phyloP scores from a whole-genome alignment of 2,797 vertebrate genomes.

The Astyanax mexicanus region DNA sequence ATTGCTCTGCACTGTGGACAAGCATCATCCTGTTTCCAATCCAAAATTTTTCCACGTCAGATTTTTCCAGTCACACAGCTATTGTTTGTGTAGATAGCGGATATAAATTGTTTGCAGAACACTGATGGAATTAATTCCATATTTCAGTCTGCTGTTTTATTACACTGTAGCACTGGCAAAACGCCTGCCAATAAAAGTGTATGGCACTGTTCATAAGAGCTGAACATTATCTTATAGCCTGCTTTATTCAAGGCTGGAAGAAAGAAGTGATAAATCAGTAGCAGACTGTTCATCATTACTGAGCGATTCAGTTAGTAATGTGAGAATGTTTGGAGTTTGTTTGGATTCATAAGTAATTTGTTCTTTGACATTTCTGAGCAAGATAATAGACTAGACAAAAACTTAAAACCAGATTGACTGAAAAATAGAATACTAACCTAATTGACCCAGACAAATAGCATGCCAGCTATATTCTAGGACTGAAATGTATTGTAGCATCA shows the following conservation, averaged over 20 bases:
- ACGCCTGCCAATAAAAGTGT: not conserved
- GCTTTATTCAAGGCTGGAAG: not conserved
- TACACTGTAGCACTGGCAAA: not conserved
- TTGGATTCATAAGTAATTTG: not conserved
- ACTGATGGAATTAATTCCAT: not conserved
- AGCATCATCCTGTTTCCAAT: slow-evolving; percentile 12
- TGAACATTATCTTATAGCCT: not conserved
- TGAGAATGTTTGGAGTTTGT: not conserved
- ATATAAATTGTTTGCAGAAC: not conserved
- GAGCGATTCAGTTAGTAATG: not conserved
- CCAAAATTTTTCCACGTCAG: slow-evolving; percentile 18
- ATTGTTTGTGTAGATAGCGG: slow-evolving; percentile 2
- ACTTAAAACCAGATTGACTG: not conserved
- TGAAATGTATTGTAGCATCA: no score
- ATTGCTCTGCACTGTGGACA: not conserved
- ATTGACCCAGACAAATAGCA: no score
- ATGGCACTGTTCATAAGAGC: not conserved
- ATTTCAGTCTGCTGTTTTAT: slow-evolving; percentile 4
- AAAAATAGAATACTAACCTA: no score
- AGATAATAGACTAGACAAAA: not conserved
- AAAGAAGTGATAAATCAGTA: slow-evolving; percentile 9
- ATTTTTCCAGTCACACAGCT: not conserved
- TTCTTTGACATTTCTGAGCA: not conserved
- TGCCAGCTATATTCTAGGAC: no score
- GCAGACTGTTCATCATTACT: slow-evolving; percentile 1